Evolutionary conservation across 2,113 vertebrate species (phyloP).

Genomic region (Fregata magnificens): DNA sequence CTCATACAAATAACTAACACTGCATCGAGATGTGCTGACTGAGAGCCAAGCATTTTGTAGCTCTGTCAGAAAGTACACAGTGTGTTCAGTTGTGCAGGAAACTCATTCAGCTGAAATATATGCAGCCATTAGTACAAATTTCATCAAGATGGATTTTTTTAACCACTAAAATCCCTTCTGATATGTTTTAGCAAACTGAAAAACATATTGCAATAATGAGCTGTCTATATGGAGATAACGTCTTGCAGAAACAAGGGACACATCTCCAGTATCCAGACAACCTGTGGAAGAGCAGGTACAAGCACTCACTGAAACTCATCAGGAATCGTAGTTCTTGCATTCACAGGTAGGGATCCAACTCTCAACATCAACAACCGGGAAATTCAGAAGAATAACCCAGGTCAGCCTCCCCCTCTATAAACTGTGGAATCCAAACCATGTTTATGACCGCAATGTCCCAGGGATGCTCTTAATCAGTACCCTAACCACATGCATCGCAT

Average conservation of each 20-base stretch:
- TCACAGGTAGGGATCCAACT: neutral
- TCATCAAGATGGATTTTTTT: neutral
- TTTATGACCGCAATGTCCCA: accelerated
- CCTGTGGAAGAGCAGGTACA: neutral
- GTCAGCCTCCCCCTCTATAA: neutral
- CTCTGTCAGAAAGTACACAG: neutral
- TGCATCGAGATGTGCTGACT: neutral
- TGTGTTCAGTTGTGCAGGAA: neutral
- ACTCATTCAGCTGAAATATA: neutral
- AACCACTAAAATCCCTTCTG: neutral
- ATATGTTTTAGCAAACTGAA: neutral
- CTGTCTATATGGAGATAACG: neutral
- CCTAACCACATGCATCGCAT: accelerated
- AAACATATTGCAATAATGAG: neutral
- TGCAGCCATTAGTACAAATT: neutral
- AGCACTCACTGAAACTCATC: neutral
- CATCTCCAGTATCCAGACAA: neutral
- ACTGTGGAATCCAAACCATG: neutral
- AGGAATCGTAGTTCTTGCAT: neutral
- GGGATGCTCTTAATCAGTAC: neutral
- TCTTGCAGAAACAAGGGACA: neutral
- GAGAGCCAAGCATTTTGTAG: neutral
- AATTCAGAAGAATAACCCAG: neutral
- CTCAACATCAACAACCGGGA: neutral
- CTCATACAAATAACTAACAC: neutral